Evolutionary conservation across 2,113 vertebrate species (phyloP), one percentile per base, ranked within the genome.

Genomic region (Heloderma charlesbogerti): DNA sequence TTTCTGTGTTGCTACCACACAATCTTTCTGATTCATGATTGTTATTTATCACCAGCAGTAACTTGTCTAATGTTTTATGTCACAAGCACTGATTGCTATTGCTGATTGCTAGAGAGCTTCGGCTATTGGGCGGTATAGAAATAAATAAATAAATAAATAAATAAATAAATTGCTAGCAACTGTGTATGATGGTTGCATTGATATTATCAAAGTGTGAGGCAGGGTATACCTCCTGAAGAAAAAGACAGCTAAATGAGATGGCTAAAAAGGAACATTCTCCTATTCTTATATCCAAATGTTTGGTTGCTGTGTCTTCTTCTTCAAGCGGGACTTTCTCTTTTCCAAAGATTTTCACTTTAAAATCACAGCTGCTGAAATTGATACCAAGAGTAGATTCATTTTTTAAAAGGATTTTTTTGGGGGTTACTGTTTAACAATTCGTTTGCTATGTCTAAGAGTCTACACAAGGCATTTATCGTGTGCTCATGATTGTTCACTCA

Each of bases 1-100:
- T 80, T 94, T 94, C 91, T 87, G 83, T n/a, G 20, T 57, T 89
- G 88, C 84, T 93, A 90, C 86, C 91, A 95, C 87, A 91, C 90
- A 18, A 88, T 94, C 20, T 92, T 89, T 92, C 83, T 90, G 60
- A 74, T 94, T 91, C 43, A 27, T 91, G 89, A 83, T 95, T 88
- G 86, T 92, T 92, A 90, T 93, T 94, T 92, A 84, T 92, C 88
- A 51, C 31, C 43, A 91, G 88, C 88, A 67, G 75, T 90, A 2
- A 87, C 69, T 91, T 93, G 72, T 87, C 83, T 89, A 40, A 67
- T 72, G 88, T 78, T 72, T 90, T 82, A 72, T 27, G 54, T 89
- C 60, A 92, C 91, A 82, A 87, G 88, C 87, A 91, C 84, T 79
- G 77, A 2, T 92, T 93, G n/a, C n/a, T n/a, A n/a, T n/a, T n/a